These are phyloP conservation scores for Tiaroga cobitis DNA, from an alignment of 2,797 vertebrate genomes.

Conservation along the genomic window DNA sequence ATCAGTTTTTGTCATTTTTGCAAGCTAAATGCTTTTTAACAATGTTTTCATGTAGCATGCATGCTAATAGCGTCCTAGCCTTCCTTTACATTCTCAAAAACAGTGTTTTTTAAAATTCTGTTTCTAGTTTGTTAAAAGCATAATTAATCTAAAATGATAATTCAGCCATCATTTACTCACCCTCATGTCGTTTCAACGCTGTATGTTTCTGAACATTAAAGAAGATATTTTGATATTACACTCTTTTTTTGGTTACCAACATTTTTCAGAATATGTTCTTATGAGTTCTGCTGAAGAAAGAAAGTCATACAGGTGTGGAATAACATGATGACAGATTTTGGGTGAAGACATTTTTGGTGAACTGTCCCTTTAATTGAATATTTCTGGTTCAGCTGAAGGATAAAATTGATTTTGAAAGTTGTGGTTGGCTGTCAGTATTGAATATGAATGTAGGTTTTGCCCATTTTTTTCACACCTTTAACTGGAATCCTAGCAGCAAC, in stretches of 20 bases:
- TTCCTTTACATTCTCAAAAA: background rate
- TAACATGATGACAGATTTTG: background rate
- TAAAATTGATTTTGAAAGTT: background rate
- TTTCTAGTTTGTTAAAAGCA: background rate
- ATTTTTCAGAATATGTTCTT: background rate
- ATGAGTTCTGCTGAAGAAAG: background rate
- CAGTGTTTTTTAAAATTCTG: background rate
- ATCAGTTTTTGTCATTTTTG: background rate
- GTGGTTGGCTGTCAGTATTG: background rate
- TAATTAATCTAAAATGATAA: background rate
- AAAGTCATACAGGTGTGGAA: background rate
- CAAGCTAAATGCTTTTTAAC: background rate
- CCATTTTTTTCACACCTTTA: background rate
- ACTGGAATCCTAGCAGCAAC: background rate
- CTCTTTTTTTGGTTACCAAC: background rate
- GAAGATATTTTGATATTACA: background rate
- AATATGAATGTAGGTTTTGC: background rate
- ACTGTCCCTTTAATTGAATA: background rate
- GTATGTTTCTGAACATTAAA: too few relatives aligned
- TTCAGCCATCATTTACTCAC: background rate
- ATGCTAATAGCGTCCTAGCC: background rate
- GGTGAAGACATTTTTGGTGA: background rate
- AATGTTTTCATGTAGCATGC: background rate
- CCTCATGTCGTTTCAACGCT: background rate
- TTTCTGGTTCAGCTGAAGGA: background rate